Percentiles rank a stretch among this genome's conserved stretches.
These are phyloP conservation scores for Muscicapa comitata DNA, from an alignment of 2,797 vertebrate genomes.

Conservation along the genomic window DNA sequence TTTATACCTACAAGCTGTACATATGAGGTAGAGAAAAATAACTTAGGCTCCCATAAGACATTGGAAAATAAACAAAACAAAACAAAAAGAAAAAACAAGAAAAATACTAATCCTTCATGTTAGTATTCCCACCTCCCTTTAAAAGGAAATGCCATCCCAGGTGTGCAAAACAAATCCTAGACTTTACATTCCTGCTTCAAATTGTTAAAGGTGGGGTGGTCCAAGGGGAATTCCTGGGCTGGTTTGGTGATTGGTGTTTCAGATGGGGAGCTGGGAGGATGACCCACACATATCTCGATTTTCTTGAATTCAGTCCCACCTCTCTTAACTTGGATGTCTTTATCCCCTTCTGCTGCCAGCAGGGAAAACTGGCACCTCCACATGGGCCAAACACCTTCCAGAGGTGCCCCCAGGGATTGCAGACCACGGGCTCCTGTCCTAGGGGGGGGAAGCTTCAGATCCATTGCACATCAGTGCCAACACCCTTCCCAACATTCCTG, in stretches of 20 bases:
- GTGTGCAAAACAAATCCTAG: slow-evolving; percentile 82
- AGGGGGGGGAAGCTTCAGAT: not conserved
- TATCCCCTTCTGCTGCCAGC: not conserved
- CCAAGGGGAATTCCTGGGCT: not conserved
- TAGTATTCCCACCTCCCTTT: slow-evolving; percentile 76
- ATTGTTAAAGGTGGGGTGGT: not conserved
- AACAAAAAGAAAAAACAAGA: not conserved
- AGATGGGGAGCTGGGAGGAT: not conserved
- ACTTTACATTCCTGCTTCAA: slow-evolving; percentile 55
- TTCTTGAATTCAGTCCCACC: not conserved
- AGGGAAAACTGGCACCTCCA: not conserved
- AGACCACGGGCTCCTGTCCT: not conserved
- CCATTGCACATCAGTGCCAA: not conserved
- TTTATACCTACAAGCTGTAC: slow-evolving; percentile 97
- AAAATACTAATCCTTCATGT: slow-evolving; percentile 72
- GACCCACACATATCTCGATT: not conserved
- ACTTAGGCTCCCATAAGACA: slow-evolving; percentile 94
- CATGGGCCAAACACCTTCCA: not conserved
- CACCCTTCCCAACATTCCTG: not conserved
- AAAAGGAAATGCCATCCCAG: slow-evolving; percentile 72
- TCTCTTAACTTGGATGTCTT: not conserved
- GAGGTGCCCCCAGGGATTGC: not conserved
- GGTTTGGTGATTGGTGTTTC: not conserved
- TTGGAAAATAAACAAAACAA: slow-evolving; percentile 75
- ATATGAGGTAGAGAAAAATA: slow-evolving; percentile 99